Evolutionary conservation across 2,888 invertebrate genomes (phyloP), one percentile per base, ranked within the genome.

Genomic region (Lymantria monacha): DNA sequence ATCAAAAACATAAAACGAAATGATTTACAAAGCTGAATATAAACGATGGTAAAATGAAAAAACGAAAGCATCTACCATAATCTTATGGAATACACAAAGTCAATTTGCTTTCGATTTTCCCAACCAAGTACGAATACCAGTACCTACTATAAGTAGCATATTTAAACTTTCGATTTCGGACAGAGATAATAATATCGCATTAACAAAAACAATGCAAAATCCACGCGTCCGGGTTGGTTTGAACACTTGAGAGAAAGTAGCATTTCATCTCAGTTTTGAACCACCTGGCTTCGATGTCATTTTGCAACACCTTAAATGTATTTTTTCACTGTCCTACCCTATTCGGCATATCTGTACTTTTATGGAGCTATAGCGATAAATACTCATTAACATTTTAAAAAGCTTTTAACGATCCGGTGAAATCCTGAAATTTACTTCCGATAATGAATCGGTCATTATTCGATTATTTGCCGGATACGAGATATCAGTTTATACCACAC

Each of bases 201-300:
- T 80, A 82, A 83, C 77, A 80, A 83, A 87, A 85, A 87, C 86
- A 87, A 85, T 85, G 80, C 77, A 77, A 76, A 78, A 78, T 64
- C 70, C 56, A 73, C 66, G 69, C 62, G 81, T 85, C 86, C 86
- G 86, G 86, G 83, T 84, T 71, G 79, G 71, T 72, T 72, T 72
- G 70, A 71, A 63, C 55, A 70, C 69, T 71, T 66, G 67, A 82
- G 87, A 83, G 87, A 88, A 87, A 87, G 87, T 85, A 70, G 62
- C 79, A 69, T 83, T 77, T 79, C 82, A 82, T 82, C 80, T 81
- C 78, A 69, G 70, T 62, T 63, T 63, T 57, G 55, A 59, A 54
- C 68, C 69, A 68, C 66, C 63, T 69, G 69, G 63, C 62, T 63
- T 59, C 66, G 62, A 69, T 66, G 68, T 45, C 69, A 71, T 79